Evolutionary conservation across 2,797 vertebrate species (phyloP), one percentile per base, ranked within the genome.

Genomic region (Denticeps clupeoides): DNA sequence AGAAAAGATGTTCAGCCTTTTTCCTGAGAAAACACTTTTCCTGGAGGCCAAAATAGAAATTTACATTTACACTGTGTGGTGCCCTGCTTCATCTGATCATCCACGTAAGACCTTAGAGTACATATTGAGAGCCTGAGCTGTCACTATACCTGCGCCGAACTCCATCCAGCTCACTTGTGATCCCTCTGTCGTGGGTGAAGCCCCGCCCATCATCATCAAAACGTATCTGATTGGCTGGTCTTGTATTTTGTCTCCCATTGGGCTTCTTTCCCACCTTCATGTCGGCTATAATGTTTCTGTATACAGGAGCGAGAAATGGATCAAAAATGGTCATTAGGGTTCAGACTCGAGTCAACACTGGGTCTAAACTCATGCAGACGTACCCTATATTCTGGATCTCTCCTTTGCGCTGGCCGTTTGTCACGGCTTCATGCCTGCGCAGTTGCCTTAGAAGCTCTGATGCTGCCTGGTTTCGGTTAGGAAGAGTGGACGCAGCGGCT

Each of bases 381-480:
- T n/a, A 32, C 12, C 15, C 5, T 15, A 24, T 29, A 1, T n/a
- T 2, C n/a, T n/a, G n/a, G n/a, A n/a, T n/a, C n/a, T n/a, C n/a
- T n/a, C n/a, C n/a, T n/a, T n/a, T n/a, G n/a, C n/a, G 86, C 71
- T 85, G 85, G 31, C 61, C 70, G 50, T 81, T 78, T 1, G 73
- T 70, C 31, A 76, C 47, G 9, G 82, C 60, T 50, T 97, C 87
- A 0, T 91, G 89, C 61, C 80, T 62, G 51, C 74, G 80, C 22
- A 99, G 74, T 47, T 90, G 84, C 33, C 51, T 69, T 12, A 97
- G 84, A 9, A 99, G 81, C n/a, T 97, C 90, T 0, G 88, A 95
- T 55, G 81, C 80, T 0, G 76, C 87, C 35, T 67, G 67, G 15
- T 64, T 67, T 50, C 60, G 60, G 63, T 89, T 55, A 1, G 87